Percentiles rank a stretch among this genome's conserved stretches.
Evolutionary conservation across 2,888 invertebrate species (phyloP).

Genomic region (Autographa pulchrina): DNA sequence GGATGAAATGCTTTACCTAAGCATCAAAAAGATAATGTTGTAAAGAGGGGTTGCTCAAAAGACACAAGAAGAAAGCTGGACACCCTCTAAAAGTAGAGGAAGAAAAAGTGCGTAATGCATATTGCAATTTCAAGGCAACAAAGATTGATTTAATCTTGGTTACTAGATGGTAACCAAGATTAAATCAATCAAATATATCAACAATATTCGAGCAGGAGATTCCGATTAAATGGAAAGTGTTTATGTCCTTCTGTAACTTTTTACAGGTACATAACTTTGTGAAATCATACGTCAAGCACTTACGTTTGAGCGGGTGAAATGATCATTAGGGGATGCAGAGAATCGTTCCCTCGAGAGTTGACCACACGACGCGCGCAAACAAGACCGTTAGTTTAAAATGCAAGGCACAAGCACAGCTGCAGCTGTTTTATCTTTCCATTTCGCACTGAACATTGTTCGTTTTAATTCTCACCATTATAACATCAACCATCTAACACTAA

Average conservation of each 20-base stretch:
- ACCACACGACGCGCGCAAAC: slow-evolving; percentile 18
- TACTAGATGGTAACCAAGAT: too few species aligned
- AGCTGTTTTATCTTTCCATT: slow-evolving; percentile 71
- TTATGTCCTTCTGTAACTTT: too few species aligned
- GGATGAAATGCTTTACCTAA: neutral
- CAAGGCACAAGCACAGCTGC: slow-evolving; percentile 78
- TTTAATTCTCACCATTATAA: slow-evolving; percentile 69
- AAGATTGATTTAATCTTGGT: too few species aligned
- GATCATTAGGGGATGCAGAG: neutral
- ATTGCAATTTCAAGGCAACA: too few species aligned
- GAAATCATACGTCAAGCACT: neutral
- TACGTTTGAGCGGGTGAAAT: neutral
- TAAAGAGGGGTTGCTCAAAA: too few species aligned
- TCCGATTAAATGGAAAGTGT: too few species aligned
- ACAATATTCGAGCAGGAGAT: too few species aligned
- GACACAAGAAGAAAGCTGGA: neutral
- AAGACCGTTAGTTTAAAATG: slow-evolving; percentile 62
- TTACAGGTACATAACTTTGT: neutral
- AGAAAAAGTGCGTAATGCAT: too few species aligned
- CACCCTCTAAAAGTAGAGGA: too few species aligned
- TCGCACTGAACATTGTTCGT: slow-evolving; percentile 67
- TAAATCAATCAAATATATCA: too few species aligned
- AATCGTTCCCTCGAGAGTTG: slow-evolving; percentile 31
- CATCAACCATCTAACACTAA: slow-evolving; percentile 73
- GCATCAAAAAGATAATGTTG: neutral